Base-by-base conservation (phyloP, 2,888 invertebrate genomes). In the Adela reaumurella region DNA sequence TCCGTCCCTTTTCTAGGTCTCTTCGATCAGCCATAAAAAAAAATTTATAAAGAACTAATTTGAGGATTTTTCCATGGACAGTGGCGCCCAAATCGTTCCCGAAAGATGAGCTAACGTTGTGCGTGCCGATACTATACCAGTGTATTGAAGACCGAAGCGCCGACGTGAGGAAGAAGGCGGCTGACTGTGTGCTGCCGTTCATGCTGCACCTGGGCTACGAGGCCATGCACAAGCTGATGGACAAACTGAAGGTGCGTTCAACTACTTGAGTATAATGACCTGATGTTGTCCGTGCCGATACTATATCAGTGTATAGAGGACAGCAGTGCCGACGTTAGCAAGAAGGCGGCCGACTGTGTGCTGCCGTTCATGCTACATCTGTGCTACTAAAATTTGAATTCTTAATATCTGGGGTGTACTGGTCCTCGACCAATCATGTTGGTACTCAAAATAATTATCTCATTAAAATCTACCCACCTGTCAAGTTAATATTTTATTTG, bases 121-220 rank as follows among this genome's bases (percentile, higher is more conserved):
- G 93, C 68, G 71, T 96, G 50, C 89, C 92, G 0, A 80, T 84
- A 56, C 69, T 97, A 48, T 94, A 87, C 69, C 82, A 85, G 35
- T 92, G 93, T 60, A 70, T 97, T 51, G 96, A 95, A 64, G 97
- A 97, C 72, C 84, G 97, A 49, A 93, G 89, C 62, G 90, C 87
- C 0, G 96, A 96, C 56, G 96, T 97, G 3, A 82, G 97, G 11
- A 94, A 94, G 64, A 92, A 90, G 60, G 89, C 95, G 1, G 88
- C 89, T 49, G 96, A 96, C 63, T 92, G 94, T 43, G 87, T 96
- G 35, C 72, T 95, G 43, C 95, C 95, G 2, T 86, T 94, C 58
- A 97, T 97, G 96, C 86, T 95, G 54, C 96, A 96, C 64, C 77
- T 94, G 6, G 92, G 96, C 1, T 95, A 88, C 60, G 91, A 91